Percentiles rank a stretch among this genome's conserved stretches.
Conservation (phyloP, 2,797 vertebrate species). For the Bovichtus diacanthus region DNA sequence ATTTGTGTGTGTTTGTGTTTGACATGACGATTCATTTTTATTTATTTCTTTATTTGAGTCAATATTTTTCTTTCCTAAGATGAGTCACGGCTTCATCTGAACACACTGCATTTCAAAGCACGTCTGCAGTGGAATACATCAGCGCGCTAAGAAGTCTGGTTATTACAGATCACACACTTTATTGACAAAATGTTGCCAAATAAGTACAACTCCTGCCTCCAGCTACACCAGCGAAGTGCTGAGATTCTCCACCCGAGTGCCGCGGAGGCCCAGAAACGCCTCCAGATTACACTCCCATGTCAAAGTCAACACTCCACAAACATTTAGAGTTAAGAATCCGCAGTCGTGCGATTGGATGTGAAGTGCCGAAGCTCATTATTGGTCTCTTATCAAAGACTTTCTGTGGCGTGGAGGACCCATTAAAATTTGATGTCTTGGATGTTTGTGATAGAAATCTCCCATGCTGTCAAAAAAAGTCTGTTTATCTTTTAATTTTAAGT, state of each 20-base stretch:
- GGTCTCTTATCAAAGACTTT: background rate
- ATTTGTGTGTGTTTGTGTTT: background rate
- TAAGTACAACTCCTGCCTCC: background rate
- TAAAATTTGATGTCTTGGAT: background rate
- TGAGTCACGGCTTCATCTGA: conserved; percentile 4
- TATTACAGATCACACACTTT: background rate
- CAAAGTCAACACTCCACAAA: conserved; percentile 9
- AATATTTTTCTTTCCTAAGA: background rate
- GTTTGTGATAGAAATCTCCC: background rate
- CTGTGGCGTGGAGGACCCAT: background rate
- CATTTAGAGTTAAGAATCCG: background rate
- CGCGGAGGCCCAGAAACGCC: background rate
- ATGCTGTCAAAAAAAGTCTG: background rate
- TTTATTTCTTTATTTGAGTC: too few relatives aligned
- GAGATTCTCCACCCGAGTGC: background rate
- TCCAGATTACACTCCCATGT: background rate
- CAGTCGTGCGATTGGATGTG: background rate
- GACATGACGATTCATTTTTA: conserved; percentile 7
- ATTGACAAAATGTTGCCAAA: background rate
- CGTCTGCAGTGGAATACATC: background rate
- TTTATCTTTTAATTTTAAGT: background rate
- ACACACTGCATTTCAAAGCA: background rate
- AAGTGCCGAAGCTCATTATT: background rate
- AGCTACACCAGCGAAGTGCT: background rate
- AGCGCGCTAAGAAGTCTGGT: background rate